Base-by-base conservation (phyloP, 37 sponge, comb jelly and placozoan genomes). In the Corticium candelabrum region DNA sequence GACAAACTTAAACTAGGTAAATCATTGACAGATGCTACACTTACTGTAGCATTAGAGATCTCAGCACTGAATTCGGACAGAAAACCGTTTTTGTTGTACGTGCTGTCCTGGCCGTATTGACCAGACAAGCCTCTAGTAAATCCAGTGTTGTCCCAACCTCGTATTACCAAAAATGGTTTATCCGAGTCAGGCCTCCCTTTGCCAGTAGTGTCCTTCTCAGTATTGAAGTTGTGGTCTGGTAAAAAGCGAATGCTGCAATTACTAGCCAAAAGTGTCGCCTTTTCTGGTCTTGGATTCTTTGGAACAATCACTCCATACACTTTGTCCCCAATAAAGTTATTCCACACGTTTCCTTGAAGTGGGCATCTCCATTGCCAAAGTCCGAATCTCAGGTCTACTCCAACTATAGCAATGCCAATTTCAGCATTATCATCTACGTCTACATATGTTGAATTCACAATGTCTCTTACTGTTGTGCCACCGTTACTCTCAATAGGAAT, bases 81-180 rank as follows among this genome's bases (percentile, higher is more conserved):
- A n/a, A 69, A 39, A 67, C 95, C 90, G 41, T 82, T 82, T 38
- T 84, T 86, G 78, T 93, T 82, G 70, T 85, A 87, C 3, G 95
- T 90, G 33, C 91, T 86, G 71, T 94, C 95, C 7, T 85, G 69
- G 1, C 89, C 95, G 43, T 90, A 88, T 11, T 15, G 41, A 29
- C 94, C 90, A 0, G 88, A 85, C 34, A 30, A 34, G 2, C 91
- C 95, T 15, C 68, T 3, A 1, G 82, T 76, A 30, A 78, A 3
- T 0, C 90, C 90, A 41, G 95, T 94, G 67, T 86, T 85, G 76
- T 94, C 95, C 95, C 95, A 94, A 35, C 80, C 95, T 27, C 81
- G 41, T 37, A 90, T 76, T 0, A 68, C 74, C 27, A 94, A 85
- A 79, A 38, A 84, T 0, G 95, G 91, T 29, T 41, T 35, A 41